Evolutionary conservation across 2,888 invertebrate species (phyloP), one percentile per base, ranked within the genome.

Genomic region (Troides aeacus): DNA sequence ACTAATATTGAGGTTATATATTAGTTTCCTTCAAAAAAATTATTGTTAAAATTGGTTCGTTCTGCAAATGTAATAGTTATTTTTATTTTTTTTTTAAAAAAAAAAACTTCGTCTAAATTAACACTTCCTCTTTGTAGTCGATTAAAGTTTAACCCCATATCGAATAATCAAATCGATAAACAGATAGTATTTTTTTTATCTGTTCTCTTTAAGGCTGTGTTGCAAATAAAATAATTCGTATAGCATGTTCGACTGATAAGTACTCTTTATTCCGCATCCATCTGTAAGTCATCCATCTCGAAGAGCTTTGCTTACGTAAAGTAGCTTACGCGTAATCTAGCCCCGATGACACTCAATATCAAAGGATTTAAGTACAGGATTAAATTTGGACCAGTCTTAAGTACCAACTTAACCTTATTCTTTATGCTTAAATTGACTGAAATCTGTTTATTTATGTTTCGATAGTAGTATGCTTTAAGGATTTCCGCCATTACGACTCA

Each of bases 241-340:
- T 46, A 46, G 15, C 46, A 15, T 53, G 18, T 53, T 60, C 6
- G 24, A 60, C 24, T 60, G 59, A 60, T 18, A 30, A 24, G 30
- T 30, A 60, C 59, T 58, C 58, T 60, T 24, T 10, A 60, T 60
- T 60, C 59, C 36, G 18, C 30, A 60, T 36, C 24, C 30, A 30
- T 17, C 24, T 60, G 36, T 61, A 61, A 21, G 65, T 59, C 50
- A 46, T n/a, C 59, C 46, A 66, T 66, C 24, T 59, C 46, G 59
- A 50, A 30, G 18, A 53, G 50, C 46, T 59, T 65, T 24, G 57
- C 60, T 59, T 50, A 58, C 42, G 57, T 46, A 57, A 64, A 57
- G 57, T 39, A 64, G 64, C 39, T 64, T 64, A 65, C 21, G n/a
- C 46, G 46, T 59, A 30, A 42, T n/a, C 57, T 58, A 57, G 36